These are phyloP conservation scores for Tauraco hartlaubi DNA, from an alignment of 2,797 vertebrate species.

Conservation along the genomic window DNA sequence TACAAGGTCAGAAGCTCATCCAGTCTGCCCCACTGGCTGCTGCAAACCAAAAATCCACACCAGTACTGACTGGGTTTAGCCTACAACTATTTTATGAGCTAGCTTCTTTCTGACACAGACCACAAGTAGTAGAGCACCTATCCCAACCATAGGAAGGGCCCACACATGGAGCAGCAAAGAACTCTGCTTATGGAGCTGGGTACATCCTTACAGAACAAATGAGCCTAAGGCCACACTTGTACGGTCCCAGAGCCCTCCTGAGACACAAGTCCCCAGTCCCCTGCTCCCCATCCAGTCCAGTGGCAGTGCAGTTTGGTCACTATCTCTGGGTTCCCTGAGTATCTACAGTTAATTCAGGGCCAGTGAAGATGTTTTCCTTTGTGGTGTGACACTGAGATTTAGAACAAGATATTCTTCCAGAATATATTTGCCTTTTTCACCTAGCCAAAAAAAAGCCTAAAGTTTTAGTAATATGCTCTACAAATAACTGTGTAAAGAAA, in stretches of 20 bases:
- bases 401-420: not conserved
- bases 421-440: not conserved
- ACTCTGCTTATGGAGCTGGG: not conserved
- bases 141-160: not conserved
- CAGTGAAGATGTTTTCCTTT: not conserved
- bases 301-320: not conserved
- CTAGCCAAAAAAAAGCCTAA: not conserved
- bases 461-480: not conserved
- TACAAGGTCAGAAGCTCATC: not conserved
- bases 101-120: not conserved
- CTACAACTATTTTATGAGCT: not conserved
- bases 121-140: not conserved
- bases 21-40: not conserved
- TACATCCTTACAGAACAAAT: not conserved
- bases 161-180: not conserved
- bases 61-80: not conserved
- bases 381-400: not conserved
- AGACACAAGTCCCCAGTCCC: fast-evolving
- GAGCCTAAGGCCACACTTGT: not conserved
- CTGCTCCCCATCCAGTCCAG: not conserved
- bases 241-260: not conserved
- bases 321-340: not conserved
- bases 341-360: not conserved
- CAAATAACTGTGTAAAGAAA: not conserved
- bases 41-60: not conserved